These are phyloP conservation scores for Hanleya hanleyi DNA, from an alignment of 2,888 invertebrate genomes.

Conservation along the genomic window DNA sequence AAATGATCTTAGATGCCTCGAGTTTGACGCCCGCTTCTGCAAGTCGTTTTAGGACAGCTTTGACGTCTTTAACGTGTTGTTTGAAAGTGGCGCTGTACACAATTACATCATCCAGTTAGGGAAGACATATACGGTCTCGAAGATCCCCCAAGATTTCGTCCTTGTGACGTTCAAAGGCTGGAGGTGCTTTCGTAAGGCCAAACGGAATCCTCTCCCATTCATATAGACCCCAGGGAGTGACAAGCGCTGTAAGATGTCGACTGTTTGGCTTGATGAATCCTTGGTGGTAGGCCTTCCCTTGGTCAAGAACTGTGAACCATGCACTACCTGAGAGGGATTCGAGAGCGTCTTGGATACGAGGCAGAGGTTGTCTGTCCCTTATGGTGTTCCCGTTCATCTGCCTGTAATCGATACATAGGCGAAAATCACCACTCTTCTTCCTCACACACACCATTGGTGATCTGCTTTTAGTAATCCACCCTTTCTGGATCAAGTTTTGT, in stretches of 20 bases:
- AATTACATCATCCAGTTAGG: background rate
- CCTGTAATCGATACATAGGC: too few relatives aligned
- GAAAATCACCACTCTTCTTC: too few relatives aligned
- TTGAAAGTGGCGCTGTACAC: background rate
- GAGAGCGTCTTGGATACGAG: too few relatives aligned
- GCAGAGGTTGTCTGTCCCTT: too few relatives aligned
- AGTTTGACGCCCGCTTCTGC: background rate
- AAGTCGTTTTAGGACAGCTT: background rate
- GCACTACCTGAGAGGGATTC: too few relatives aligned
- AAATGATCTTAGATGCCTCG: background rate
- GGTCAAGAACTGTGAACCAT: background rate
- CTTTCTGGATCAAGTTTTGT: too few relatives aligned
- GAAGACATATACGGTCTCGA: too few relatives aligned
- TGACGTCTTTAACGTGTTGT: background rate
- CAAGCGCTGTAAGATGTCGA: background rate
- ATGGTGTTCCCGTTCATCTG: too few relatives aligned
- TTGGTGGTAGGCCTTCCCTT: background rate
- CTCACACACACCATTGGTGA: too few relatives aligned
- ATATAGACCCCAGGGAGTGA: background rate
- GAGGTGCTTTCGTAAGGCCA: background rate
- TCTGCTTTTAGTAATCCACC: too few relatives aligned
- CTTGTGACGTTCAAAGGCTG: background rate
- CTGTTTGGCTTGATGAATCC: too few relatives aligned
- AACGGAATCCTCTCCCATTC: background rate
- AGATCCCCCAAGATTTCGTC: background rate